Percentiles rank a stretch among this genome's conserved stretches.
Evolutionary conservation across 2,888 invertebrate species (phyloP).

Genomic region (Apotomis capreana): DNA sequence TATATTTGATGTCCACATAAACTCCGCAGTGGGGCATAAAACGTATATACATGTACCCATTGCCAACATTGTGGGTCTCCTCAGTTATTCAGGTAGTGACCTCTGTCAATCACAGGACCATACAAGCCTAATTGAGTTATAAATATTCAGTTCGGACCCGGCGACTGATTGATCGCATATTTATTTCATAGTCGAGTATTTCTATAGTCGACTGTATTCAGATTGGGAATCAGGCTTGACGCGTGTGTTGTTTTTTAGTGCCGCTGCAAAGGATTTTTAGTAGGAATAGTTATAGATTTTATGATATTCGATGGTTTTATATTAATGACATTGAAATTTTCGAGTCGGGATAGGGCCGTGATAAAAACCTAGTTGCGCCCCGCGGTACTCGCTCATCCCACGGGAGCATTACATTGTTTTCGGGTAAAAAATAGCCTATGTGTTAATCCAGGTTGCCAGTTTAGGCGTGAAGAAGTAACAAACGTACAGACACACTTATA

Average conservation of each 20-base stretch:
- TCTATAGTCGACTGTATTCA: background rate
- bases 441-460: too few relatives aligned
- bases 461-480: too few relatives aligned
- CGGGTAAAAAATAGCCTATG: too few relatives aligned
- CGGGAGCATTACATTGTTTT: too few relatives aligned
- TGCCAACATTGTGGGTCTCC: constrained; percentile 14
- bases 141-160: constrained; percentile 29
- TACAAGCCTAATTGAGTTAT: constrained; percentile 36
- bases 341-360: too few relatives aligned
- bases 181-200: constrained; percentile 8
- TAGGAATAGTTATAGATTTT: too few relatives aligned
- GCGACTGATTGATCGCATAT: constrained; percentile 17
- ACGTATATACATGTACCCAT: constrained; percentile 1
- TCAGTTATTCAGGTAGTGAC: constrained; percentile 32
- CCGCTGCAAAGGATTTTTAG: too few relatives aligned
- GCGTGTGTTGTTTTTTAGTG: background rate
- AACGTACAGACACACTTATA: too few relatives aligned
- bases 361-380: too few relatives aligned
- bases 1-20: constrained; percentile 9
- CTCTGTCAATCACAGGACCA: constrained; percentile 37
- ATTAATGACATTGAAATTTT: too few relatives aligned
- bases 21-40: constrained; percentile 4
- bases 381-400: too few relatives aligned
- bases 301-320: too few relatives aligned
- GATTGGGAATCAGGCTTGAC: background rate